Conservation (phyloP, 2,888 invertebrate species). For the Gortyna flavago region DNA sequence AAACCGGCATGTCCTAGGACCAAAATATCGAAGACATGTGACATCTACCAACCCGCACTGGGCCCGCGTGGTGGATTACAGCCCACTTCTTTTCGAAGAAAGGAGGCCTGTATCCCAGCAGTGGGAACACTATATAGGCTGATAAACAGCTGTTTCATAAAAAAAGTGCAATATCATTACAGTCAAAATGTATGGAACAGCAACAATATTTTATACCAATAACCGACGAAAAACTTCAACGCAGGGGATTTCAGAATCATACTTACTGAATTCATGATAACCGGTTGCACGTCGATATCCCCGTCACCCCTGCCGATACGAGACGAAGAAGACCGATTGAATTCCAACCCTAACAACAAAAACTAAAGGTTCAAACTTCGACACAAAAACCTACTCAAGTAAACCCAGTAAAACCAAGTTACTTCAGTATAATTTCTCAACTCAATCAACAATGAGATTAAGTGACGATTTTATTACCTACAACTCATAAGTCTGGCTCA, state of each 20-base stretch:
- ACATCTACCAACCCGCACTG: background rate
- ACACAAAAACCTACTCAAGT: background rate
- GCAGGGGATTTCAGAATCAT: too few relatives aligned
- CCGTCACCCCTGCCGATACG: background rate
- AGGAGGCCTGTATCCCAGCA: too few relatives aligned
- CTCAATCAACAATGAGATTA: slow-evolving; percentile 26
- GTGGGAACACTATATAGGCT: background rate
- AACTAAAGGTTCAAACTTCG: background rate
- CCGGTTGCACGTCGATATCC: background rate
- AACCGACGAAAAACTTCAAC: too few relatives aligned
- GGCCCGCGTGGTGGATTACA: background rate
- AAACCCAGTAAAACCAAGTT: slow-evolving; percentile 7
- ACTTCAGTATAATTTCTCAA: slow-evolving; percentile 6
- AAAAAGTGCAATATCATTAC: too few relatives aligned
- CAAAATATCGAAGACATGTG: background rate
- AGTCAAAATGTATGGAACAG: background rate
- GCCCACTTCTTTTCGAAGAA: too few relatives aligned
- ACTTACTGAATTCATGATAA: background rate
- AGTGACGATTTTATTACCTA: slow-evolving; percentile 30
- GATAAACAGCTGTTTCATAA: background rate
- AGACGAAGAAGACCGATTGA: background rate
- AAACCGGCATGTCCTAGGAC: background rate
- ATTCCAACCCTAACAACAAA: background rate
- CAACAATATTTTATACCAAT: background rate
- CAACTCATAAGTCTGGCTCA: background rate